A percentile compares a stretch with the other conserved stretches of the same genome.
phyloP scores from a whole-genome alignment of 37 sponge, comb jelly and placozoan genomes.

The Hexactinellida sp. region DNA sequence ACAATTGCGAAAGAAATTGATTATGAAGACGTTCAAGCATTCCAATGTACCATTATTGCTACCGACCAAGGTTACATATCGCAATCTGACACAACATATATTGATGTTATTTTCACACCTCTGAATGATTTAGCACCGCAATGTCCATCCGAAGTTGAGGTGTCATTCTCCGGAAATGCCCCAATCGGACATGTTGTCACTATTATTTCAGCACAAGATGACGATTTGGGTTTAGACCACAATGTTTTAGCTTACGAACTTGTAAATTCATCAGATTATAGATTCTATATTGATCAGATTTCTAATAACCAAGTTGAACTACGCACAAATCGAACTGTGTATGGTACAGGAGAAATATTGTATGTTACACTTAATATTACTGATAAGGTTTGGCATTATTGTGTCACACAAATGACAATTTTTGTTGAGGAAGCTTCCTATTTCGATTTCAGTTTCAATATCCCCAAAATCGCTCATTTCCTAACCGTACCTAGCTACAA shows the following conservation, averaged over 20 bases:
- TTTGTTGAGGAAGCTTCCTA: background rate
- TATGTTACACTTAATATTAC: background rate
- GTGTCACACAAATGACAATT: background rate
- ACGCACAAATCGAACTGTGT: background rate
- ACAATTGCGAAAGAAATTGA: conserved; percentile 23
- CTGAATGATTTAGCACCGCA: conserved; percentile 23
- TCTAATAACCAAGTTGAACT: conserved; percentile 11
- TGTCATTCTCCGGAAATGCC: background rate
- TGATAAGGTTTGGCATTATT: background rate
- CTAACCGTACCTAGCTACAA: background rate
- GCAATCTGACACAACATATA: background rate
- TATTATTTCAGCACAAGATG: background rate
- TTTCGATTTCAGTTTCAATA: background rate
- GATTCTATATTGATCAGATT: background rate
- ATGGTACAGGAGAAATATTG: background rate
- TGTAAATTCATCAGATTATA: background rate
- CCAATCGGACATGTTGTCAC: background rate
- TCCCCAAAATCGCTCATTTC: background rate
- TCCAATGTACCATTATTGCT: conserved; percentile 23
- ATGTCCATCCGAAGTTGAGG: background rate
- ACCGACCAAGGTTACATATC: conserved; percentile 22
- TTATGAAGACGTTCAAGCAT: conserved; percentile 19
- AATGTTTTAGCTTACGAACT: background rate
- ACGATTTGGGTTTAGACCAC: background rate
- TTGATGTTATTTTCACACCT: conserved; percentile 20